phyloP scores from a whole-genome alignment of 2,797 vertebrate species.

The Mallotus villosus region DNA sequence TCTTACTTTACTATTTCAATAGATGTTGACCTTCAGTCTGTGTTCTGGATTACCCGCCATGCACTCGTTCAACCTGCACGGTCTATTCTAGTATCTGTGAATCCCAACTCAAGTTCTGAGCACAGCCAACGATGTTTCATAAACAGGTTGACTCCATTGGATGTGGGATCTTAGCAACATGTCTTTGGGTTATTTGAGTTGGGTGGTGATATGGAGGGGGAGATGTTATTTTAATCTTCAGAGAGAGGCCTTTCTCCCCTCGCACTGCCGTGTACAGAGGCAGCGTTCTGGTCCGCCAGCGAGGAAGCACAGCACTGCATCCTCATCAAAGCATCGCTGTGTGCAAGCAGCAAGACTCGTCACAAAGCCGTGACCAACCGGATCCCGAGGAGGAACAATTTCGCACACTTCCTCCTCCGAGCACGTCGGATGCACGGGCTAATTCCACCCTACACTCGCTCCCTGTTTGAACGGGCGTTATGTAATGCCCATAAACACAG shows the following conservation, averaged over 20 bases:
- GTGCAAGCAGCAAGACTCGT: not conserved
- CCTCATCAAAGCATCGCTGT: not conserved
- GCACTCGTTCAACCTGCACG: too few relatives aligned
- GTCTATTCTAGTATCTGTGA: not conserved
- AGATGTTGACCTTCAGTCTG: too few relatives aligned
- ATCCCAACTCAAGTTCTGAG: not conserved
- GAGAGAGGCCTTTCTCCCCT: not conserved
- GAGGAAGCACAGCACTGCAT: not conserved
- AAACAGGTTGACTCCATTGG: not conserved
- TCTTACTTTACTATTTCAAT: too few relatives aligned
- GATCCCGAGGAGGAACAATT: constrained; percentile 30
- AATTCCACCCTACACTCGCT: constrained; percentile 1
- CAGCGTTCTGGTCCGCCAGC: not conserved
- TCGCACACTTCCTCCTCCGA: constrained; percentile 23
- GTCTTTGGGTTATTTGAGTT: not conserved
- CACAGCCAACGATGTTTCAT: not conserved
- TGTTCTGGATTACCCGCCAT: too few relatives aligned
- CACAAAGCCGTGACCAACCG: constrained; percentile 44
- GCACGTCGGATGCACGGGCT: not conserved
- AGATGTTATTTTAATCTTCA: not conserved
- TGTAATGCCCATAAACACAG: not conserved
- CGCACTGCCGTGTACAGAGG: too few relatives aligned
- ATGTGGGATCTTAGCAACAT: not conserved
- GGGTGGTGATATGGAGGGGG: not conserved
- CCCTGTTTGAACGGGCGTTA: not conserved